phyloP scores from a whole-genome alignment of 1,140 invertebrate species.

The Uloborus diversus region DNA sequence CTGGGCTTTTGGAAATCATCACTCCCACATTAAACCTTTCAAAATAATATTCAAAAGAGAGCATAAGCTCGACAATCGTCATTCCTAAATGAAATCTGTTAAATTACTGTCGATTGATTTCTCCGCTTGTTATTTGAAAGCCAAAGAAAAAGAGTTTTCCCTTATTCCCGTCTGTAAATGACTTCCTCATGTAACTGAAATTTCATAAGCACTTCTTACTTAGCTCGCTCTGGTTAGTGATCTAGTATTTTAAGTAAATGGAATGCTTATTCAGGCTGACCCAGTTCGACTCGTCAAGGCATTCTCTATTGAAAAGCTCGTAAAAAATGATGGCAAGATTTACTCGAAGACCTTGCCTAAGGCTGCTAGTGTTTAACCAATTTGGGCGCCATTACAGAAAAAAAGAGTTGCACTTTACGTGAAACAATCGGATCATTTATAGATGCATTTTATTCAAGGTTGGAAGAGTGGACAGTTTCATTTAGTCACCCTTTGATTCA shows the following conservation, averaged over 20 bases:
- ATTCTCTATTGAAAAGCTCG: slow-evolving; percentile 9
- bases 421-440: slow-evolving; percentile 49
- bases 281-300: slow-evolving; percentile 38
- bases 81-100: no score
- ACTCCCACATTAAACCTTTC: no score
- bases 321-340: slow-evolving; percentile 6
- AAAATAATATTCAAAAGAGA: no score
- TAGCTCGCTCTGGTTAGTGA: no score
- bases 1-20: no score
- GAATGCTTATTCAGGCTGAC: neutral
- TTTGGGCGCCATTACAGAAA: slow-evolving; percentile 29
- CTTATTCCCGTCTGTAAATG: no score
- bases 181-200: no score
- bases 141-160: no score
- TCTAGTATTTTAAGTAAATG: neutral
- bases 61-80: no score
- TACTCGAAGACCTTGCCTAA: slow-evolving; percentile 28
- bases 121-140: no score
- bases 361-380: slow-evolving; percentile 20
- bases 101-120: no score
- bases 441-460: slow-evolving; percentile 40
- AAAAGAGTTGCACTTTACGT: slow-evolving; percentile 17
- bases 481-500: slow-evolving; percentile 28
- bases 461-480: slow-evolving; percentile 12
- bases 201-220: no score